A percentile compares a stretch with the other conserved stretches of the same genome.
phyloP scores from a whole-genome alignment of 2,888 invertebrate species.

The Junonia oenone region DNA sequence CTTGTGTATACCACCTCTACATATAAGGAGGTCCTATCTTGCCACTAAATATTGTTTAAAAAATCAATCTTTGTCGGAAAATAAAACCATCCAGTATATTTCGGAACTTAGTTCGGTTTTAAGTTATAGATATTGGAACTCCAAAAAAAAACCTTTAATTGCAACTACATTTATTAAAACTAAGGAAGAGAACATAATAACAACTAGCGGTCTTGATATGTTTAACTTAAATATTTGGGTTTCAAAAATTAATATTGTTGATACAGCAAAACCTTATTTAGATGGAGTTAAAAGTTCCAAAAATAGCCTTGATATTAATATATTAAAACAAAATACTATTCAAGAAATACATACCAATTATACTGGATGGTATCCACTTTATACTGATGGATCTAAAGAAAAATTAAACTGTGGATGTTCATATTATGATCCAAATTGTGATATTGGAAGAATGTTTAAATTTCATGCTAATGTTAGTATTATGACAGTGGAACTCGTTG shows the following conservation, averaged over 20 bases:
- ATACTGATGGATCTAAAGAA: conserved; percentile 6
- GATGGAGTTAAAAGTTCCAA: not conserved
- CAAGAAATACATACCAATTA: conserved; percentile 1
- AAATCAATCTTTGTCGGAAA: conserved; percentile 1
- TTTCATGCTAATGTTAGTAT: conserved; percentile 4
- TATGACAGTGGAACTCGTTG: conserved; percentile 16
- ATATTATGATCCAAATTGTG: conserved; percentile 6
- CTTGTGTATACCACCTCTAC: conserved; percentile 1
- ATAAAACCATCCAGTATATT: not conserved
- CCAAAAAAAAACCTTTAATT: not conserved
- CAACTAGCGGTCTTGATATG: not conserved
- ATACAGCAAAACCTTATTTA: not conserved
- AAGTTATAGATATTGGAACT: not conserved
- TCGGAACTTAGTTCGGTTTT: not conserved
- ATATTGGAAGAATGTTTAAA: not conserved
- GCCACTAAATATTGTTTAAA: conserved; percentile 8
- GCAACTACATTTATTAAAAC: not conserved
- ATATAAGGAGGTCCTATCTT: conserved; percentile 2
- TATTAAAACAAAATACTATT: not conserved
- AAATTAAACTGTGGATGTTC: not conserved
- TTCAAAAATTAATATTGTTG: not conserved
- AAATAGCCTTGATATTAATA: not conserved
- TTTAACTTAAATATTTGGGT: not conserved
- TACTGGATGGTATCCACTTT: not conserved
- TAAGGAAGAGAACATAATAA: not conserved